A percentile compares a stretch with the other conserved stretches of the same genome.
phyloP scores from a whole-genome alignment of 2,888 invertebrate genomes.

The Apocheima hispidaria region DNA sequence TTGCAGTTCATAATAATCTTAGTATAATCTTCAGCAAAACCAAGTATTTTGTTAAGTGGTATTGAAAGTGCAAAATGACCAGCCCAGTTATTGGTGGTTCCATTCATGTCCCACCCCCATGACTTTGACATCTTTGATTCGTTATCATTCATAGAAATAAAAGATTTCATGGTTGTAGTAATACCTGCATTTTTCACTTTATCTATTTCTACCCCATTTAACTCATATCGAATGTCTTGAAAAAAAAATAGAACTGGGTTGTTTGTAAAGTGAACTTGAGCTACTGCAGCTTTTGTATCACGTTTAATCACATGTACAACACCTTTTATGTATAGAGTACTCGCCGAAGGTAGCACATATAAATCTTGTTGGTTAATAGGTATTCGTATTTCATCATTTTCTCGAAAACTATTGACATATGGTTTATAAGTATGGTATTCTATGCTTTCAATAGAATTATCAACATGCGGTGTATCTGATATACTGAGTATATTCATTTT shows the following conservation, averaged over 20 bases:
- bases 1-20: constrained; percentile 21
- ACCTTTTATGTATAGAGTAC: not conserved
- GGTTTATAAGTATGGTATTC: not conserved
- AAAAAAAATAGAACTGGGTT: not conserved
- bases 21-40: constrained; percentile 4
- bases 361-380: not conserved
- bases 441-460: not conserved
- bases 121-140: not conserved
- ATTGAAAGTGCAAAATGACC: not conserved
- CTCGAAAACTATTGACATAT: not conserved
- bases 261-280: not conserved
- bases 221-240: not conserved
- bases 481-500: not conserved
- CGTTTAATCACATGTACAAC: not conserved
- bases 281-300: not conserved
- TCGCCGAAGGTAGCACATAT: not conserved
- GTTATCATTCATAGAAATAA: not conserved
- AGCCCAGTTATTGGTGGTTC: not conserved
- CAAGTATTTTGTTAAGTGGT: not conserved
- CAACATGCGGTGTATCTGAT: not conserved
- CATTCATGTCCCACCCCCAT: not conserved
- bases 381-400: not conserved
- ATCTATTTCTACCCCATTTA: not conserved
- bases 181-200: not conserved
- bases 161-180: not conserved